These are phyloP conservation scores for Scolanthus callimorphus DNA, from an alignment of 92 coral and sea anemone genomes.

Conservation along the genomic window DNA sequence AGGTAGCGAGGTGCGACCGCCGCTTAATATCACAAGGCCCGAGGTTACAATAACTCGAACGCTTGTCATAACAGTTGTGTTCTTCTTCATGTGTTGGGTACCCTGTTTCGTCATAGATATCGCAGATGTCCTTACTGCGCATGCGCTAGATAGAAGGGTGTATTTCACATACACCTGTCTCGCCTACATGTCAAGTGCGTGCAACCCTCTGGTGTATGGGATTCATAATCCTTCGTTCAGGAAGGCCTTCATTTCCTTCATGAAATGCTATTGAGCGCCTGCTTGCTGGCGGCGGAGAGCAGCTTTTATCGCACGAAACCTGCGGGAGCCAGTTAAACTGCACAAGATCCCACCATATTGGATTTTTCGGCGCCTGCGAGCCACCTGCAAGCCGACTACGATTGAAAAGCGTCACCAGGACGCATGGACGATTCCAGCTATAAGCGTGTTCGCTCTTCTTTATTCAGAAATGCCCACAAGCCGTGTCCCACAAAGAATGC, in stretches of 20 bases:
- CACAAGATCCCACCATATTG: too few species aligned
- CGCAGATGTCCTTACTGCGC: slow-evolving; percentile 48
- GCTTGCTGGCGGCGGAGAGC: too few species aligned
- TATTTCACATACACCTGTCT: slow-evolving; percentile 69
- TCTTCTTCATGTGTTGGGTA: slow-evolving; percentile 69
- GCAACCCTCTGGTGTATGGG: slow-evolving; percentile 74
- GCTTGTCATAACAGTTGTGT: slow-evolving; percentile 52
- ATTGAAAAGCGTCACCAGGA: too few species aligned
- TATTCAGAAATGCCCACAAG: too few species aligned
- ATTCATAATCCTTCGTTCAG: slow-evolving; percentile 68
- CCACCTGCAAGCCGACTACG: too few species aligned
- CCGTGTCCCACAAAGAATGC: too few species aligned
- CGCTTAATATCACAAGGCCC: neutral
- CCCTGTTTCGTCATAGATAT: slow-evolving; percentile 75
- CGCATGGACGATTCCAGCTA: too few species aligned
- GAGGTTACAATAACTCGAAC: slow-evolving; percentile 64
- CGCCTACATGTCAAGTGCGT: slow-evolving; percentile 75
- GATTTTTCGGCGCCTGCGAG: too few species aligned
- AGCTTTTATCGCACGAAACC: too few species aligned
- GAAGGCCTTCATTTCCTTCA: slow-evolving; percentile 16
- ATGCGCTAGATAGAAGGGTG: slow-evolving; percentile 53
- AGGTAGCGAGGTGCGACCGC: neutral
- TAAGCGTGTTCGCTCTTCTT: too few species aligned
- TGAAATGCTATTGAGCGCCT: neutral
- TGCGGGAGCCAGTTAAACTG: too few species aligned